Conservation (phyloP, 2,888 invertebrate genomes). For the Agonopterix alstromeriana region DNA sequence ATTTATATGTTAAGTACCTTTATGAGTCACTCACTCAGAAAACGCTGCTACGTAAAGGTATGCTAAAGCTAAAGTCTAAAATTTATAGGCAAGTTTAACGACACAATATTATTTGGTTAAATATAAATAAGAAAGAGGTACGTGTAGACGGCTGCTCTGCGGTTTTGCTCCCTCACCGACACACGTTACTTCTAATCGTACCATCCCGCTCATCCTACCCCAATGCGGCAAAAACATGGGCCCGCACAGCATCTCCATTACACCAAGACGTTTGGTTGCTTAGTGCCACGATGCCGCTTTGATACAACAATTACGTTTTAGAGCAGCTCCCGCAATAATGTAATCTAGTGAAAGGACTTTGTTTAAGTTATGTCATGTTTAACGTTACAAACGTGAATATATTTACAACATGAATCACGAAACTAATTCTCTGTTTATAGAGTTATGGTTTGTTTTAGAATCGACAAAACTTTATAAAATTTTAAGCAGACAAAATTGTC, state of each 20-base stretch:
- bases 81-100: too few species aligned
- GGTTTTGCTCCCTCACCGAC: conserved; percentile 17
- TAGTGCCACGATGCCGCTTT: conserved; percentile 12
- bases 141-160: conserved; percentile 2
- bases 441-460: too few species aligned
- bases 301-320: not conserved
- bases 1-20: too few species aligned
- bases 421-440: too few species aligned
- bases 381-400: too few species aligned
- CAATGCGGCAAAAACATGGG: conserved; percentile 65
- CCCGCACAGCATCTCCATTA: conserved; percentile 47
- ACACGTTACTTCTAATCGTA: conserved; percentile 16
- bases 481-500: too few species aligned
- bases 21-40: too few species aligned
- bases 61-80: too few species aligned
- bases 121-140: not conserved
- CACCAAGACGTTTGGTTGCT: conserved; percentile 19
- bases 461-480: too few species aligned
- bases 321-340: not conserved
- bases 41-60: too few species aligned
- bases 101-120: not conserved
- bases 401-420: too few species aligned
- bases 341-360: not conserved
- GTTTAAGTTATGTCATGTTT: too few species aligned
- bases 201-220: conserved; percentile 45